Evolutionary conservation across 2,113 vertebrate species (phyloP), one percentile per base, ranked within the genome.

Genomic region (Podarcis cretensis): DNA sequence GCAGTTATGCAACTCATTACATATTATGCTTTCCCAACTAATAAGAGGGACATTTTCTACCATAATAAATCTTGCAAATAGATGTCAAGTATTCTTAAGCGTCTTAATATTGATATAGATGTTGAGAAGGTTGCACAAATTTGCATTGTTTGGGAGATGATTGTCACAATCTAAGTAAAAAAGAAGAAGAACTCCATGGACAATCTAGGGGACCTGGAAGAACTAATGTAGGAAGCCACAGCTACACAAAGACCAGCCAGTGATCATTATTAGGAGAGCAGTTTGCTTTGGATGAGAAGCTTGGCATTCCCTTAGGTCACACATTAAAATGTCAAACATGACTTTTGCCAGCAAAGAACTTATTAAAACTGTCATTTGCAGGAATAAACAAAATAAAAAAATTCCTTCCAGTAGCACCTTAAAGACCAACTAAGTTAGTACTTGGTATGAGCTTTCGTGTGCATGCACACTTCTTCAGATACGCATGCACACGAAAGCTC

Each of bases 111-210:
- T 32, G 59, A 1, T 77, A 84, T 35, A 92, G 32, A 87, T 3
- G 6, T 14, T 82, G 23, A 40, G 30, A 80, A 83, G 43, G 69
- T 43, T 76, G 37, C 88, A 23, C 32, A 69, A 27, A 13, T 92
- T 89, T 90, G 20, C 57, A 87, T 89, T 69, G 71, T 23, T 91
- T 1, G 87, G 84, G 23, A 71, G 43, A 23, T 54, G 71, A 25
- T 86, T 92, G 65, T 82, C 69, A 80, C 86, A 59, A 88, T n/a
- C 12, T 89, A 83, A 88, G 76, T 8, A 48, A 48, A 48, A 48
- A 48, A 9, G 43, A 48, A 48, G 43, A 48, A 48, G 43, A 48
- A 48, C 43, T 48, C 12, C 48, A 12, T 48, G 48, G 57, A 90
- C 32, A 66, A 12, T 21, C 6, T 30, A 71, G 86, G 82, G 2